Conservation (phyloP, 1,140 invertebrate genomes). For the Leptestheria dahalacensis region DNA sequence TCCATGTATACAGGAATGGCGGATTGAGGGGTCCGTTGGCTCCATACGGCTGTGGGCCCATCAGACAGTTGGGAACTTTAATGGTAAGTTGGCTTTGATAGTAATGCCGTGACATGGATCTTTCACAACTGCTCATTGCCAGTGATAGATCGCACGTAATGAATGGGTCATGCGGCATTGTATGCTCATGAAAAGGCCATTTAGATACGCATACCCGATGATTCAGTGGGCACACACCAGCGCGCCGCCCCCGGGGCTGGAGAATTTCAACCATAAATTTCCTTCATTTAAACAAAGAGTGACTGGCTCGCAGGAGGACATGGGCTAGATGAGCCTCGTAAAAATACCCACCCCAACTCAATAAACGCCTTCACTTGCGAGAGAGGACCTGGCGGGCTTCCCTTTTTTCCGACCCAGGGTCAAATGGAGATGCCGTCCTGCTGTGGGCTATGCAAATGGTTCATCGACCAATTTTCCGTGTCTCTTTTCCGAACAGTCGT, state of each 20-base stretch:
- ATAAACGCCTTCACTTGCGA: not conserved
- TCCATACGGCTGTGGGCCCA: too few species aligned
- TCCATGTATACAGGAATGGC: too few species aligned
- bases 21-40: too few species aligned
- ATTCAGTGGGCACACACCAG: not conserved
- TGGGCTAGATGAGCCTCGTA: not conserved
- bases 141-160: not conserved
- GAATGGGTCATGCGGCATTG: not conserved
- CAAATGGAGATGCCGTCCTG: not conserved
- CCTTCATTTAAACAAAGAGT: not conserved
- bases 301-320: not conserved
- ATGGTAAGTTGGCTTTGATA: not conserved
- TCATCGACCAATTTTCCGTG: not conserved
- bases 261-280: not conserved
- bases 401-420: not conserved
- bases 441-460: not conserved
- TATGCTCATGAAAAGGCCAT: not conserved
- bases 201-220: not conserved
- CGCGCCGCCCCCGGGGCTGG: not conserved
- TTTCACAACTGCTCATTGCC: not conserved
- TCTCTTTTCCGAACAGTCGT: not conserved
- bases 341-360: not conserved
- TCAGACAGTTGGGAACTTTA: not conserved
- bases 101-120: not conserved
- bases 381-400: too few species aligned